phyloP scores from a whole-genome alignment of 1,140 invertebrate species.

The Mactra quadrangularis region DNA sequence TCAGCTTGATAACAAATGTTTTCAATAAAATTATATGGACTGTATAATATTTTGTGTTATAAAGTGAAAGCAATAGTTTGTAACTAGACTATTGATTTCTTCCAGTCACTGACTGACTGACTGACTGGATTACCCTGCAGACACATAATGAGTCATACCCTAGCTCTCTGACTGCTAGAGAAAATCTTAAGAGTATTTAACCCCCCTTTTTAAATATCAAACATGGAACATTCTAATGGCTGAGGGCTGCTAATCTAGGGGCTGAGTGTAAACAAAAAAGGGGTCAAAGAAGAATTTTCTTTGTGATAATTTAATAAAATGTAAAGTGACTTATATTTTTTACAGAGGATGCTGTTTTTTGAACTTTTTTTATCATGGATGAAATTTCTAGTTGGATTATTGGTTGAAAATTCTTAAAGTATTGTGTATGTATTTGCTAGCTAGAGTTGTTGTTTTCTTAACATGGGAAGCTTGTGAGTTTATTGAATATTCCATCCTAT shows the following conservation, averaged over 20 bases:
- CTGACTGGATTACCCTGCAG: conserved; percentile 28
- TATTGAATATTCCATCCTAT: no score
- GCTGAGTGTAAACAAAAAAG: no score
- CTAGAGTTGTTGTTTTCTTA: no score
- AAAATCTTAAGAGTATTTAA: neutral
- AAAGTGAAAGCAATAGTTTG: conserved; percentile 8
- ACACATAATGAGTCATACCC: conserved; percentile 22
- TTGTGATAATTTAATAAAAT: conserved; percentile 11
- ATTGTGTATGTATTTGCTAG: no score
- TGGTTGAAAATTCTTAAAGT: no score
- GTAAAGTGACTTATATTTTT: no score
- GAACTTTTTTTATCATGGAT: no score
- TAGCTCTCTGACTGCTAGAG: neutral
- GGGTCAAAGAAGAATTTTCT: conserved; percentile 1
- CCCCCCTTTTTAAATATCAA: conserved; percentile 8
- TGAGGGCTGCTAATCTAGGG: no score
- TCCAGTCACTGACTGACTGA: neutral
- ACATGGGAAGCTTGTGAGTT: no score
- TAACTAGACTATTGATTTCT: conserved; percentile 15
- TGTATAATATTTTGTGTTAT: conserved; percentile 11
- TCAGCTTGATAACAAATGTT: no score
- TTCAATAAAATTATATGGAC: neutral
- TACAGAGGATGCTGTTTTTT: no score
- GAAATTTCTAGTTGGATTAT: no score
- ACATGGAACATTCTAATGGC: conserved; percentile 10